Evolutionary conservation across 2,888 invertebrate genomes (phyloP), one percentile per base, ranked within the genome.

Genomic region (Kryphioiulus occultus): DNA sequence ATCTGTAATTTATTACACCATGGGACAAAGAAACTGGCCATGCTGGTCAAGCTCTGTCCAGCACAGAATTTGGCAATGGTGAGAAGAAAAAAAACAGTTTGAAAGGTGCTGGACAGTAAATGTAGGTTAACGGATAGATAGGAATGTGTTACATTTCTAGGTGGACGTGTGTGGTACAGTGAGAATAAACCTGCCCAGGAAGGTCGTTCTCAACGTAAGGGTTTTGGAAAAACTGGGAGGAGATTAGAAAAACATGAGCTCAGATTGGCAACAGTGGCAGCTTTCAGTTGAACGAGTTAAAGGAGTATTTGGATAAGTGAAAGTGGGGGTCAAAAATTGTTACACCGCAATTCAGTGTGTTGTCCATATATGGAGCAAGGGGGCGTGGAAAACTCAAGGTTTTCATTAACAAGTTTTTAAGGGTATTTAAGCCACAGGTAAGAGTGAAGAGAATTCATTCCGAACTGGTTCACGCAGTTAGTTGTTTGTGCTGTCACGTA

Each of bases 131-230:
- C 44, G 26, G 44, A 44, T 53, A 86, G 59, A 53, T 53, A 44
- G 86, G 86, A 86, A 86, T 86, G 44, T 86, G 86, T 86, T 86
- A 85, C n/a, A 85, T 44, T 39, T 85, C 39, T 85, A 85, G 39
- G 85, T 85, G 85, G n/a, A 85, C 39, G 44, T 85, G 85, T 85
- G 39, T 85, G 85, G 85, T 85, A 85, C 85, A 39, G 85, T 85
- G 39, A 85, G 85, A 85, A 39, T 85, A 85, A 85, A 85, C 85
- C 85, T 85, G 85, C 44, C 85, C 85, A 85, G 85, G 35, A 85
- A 85, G 85, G 85, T 44, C 85, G 44, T 85, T 85, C 39, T 39
- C n/a, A 44, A 85, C 39, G 39, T 85, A 42, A 22, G 85, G 84
- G 85, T 85, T 42, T 39, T 85, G 42, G 44, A 85, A 85, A 84